phyloP scores from a whole-genome alignment of 1,140 invertebrate genomes.

The Maniola jurtina region DNA sequence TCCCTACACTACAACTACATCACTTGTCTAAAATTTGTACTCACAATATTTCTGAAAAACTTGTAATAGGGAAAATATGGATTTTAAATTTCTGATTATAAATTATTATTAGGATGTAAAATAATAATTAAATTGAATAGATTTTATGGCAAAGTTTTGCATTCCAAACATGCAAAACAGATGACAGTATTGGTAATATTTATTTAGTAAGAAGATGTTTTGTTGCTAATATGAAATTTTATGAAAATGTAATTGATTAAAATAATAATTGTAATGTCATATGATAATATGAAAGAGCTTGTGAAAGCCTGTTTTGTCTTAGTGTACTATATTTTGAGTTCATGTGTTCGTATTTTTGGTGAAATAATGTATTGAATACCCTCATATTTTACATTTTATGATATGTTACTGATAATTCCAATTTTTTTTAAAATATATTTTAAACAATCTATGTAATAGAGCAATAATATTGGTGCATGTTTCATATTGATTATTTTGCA shows the following conservation, averaged over 20 bases:
- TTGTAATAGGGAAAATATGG: neutral
- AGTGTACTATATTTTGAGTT: conserved; percentile 1
- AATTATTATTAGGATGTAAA: no score
- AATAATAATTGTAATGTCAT: neutral
- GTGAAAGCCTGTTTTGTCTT: neutral
- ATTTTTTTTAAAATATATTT: neutral
- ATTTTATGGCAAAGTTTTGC: neutral
- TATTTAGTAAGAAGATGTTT: neutral
- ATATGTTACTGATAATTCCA: neutral
- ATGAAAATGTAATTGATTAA: neutral
- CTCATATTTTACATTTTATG: neutral
- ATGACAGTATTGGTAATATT: conserved; percentile 4
- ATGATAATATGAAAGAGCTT: neutral
- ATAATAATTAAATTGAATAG: neutral
- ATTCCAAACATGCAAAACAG: neutral
- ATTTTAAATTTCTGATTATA: neutral
- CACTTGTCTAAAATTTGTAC: neutral
- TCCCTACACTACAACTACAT: neutral
- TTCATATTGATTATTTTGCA: neutral
- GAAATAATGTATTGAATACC: neutral
- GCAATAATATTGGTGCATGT: conserved; percentile 5
- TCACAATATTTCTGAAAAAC: neutral
- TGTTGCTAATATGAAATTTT: neutral
- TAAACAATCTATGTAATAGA: neutral
- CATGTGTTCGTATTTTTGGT: neutral